A percentile compares a stretch with the other conserved stretches of the same genome.
These are phyloP conservation scores for Bursaphelenchus okinawaensis DNA, from an alignment of 2,888 invertebrate species.

Conservation along the genomic window DNA sequence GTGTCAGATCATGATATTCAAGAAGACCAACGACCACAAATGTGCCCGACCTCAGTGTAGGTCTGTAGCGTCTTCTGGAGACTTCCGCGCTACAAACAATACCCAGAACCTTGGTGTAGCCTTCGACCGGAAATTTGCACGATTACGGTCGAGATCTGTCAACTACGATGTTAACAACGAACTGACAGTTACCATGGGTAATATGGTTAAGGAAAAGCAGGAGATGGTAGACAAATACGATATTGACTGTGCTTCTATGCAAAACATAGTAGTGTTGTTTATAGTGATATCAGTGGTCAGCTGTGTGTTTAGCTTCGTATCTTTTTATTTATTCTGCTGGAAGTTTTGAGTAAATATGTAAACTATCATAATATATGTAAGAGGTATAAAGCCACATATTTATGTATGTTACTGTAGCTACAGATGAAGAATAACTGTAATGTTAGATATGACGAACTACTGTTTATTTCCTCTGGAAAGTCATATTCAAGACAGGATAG, in stretches of 20 bases:
- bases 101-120: background rate
- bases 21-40: constrained; percentile 33
- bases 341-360: background rate
- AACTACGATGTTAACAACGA: background rate
- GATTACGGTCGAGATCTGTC: background rate
- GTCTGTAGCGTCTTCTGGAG: background rate
- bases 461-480: background rate
- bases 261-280: background rate
- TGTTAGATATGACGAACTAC: too few species aligned
- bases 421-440: too few species aligned
- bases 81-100: background rate
- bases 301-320: background rate
- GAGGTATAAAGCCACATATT: too few species aligned
- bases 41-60: constrained; percentile 9
- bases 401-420: too few species aligned
- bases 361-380: background rate
- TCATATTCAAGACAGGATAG: background rate
- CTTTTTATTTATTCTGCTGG: background rate
- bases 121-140: background rate
- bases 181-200: background rate
- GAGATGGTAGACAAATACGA: background rate
- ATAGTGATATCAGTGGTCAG: background rate
- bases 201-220: background rate
- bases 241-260: background rate
- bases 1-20: constrained; percentile 46